Base-by-base conservation (phyloP, 2,888 invertebrate species). In the Tethea ocularis region DNA sequence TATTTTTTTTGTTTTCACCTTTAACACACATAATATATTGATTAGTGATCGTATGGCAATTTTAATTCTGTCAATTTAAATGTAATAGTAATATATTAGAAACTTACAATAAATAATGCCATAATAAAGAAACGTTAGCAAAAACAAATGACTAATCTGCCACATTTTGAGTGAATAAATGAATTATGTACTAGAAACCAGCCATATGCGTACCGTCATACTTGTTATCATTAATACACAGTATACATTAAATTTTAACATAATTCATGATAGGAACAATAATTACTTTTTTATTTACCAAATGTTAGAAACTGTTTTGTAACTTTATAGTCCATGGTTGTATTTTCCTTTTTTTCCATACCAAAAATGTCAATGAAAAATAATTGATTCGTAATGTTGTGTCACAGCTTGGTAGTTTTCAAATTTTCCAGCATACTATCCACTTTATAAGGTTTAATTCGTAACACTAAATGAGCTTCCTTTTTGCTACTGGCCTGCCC, bases 131-230 rank as follows among this genome's bases (percentile, higher is more conserved):
- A 73, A 60, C 68, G 69, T 46, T 63, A 78, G 51, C 61, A 70
- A 56, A 58, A 77, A 59, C 56, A 75, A 68, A 72, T 80, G 69
- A 74, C 75, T 69, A 64, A 62, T 65, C 70, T 69, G 69, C 71
- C 66, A 67, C 88, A 88, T 88, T 84, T 80, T 87, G 80, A 61
- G 57, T 58, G 64, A 71, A 68, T 69, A 73, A 82, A 77, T 83
- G 78, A 69, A 66, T 57, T 61, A 65, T 64, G 65, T 57, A 61
- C 63, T 8, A 29, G 29, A 69, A 52, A 36, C 51, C 33, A 51
- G 33, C 33, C 38, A 55, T 56, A 33, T 60, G 52, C 24, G 56
- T 52, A 41, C 29, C 57, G 59, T 57, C 62, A 60, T 62, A 66
- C 57, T 58, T 46, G 54, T 68, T 74, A 76, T 76, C 75, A 57